Percentiles rank a stretch among this genome's conserved stretches.
Conservation (phyloP, 2,888 invertebrate species). For the Rotaria sp. region DNA sequence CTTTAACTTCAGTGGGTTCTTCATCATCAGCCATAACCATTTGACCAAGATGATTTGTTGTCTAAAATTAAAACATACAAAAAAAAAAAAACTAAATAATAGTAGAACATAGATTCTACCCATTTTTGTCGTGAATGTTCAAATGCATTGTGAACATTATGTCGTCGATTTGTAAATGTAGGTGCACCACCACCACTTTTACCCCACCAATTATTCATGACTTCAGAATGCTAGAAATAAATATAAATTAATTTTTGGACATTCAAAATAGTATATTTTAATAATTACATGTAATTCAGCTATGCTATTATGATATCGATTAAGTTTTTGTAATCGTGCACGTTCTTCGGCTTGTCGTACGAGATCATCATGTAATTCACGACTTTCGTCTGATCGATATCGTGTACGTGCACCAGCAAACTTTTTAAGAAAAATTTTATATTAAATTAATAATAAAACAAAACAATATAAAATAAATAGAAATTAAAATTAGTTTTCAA, state of each 20-base stretch:
- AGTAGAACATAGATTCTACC: background rate
- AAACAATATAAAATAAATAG: background rate
- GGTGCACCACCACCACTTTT: slow-evolving; percentile 21
- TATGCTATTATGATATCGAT: background rate
- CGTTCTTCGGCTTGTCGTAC: slow-evolving; percentile 9
- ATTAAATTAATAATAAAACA: too few species aligned
- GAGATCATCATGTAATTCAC: background rate
- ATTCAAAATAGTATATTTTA: background rate
- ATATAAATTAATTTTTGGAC: background rate
- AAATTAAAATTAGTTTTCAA: background rate
- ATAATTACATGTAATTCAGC: background rate
- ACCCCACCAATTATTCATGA: slow-evolving; percentile 27
- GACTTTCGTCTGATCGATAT: background rate
- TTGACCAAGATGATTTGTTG: background rate
- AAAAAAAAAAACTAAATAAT: background rate
- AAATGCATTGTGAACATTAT: background rate
- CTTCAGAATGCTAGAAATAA: background rate
- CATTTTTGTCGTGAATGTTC: background rate
- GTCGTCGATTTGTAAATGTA: background rate
- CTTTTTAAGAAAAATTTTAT: too few species aligned
- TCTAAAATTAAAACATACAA: background rate
- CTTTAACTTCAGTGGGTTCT: background rate
- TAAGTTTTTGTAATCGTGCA: background rate
- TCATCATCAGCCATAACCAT: background rate
- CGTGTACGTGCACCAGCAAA: background rate